These are phyloP conservation scores for Platalea minor DNA, from an alignment of 2,797 vertebrate species.

Conservation along the genomic window DNA sequence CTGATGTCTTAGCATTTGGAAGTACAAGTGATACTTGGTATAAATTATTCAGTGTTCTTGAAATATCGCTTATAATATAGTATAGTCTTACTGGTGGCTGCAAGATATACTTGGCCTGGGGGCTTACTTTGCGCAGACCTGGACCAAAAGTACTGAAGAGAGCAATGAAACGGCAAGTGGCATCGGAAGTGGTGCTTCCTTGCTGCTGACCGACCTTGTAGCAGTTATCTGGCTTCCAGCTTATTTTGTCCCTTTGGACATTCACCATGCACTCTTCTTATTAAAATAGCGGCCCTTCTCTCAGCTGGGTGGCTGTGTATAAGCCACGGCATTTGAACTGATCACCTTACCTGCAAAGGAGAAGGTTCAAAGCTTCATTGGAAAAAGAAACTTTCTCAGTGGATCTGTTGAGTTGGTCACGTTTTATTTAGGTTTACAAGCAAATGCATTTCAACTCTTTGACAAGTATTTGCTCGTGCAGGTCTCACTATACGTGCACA, in stretches of 20 bases:
- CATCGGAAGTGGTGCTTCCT: neutral
- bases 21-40: conserved; percentile 53
- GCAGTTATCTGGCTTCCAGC: neutral
- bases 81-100: neutral
- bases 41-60: conserved; percentile 66
- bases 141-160: neutral
- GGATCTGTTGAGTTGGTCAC: neutral
- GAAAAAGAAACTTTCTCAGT: neutral
- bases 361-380: neutral
- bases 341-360: neutral
- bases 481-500: neutral
- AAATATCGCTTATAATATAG: conserved; percentile 48
- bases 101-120: neutral
- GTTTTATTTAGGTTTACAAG: neutral
- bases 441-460: neutral
- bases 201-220: neutral
- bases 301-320: neutral
- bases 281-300: neutral
- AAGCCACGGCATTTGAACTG: neutral
- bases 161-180: neutral
- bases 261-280: neutral
- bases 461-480: neutral
- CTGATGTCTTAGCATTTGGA: conserved; percentile 58
- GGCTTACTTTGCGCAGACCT: neutral
- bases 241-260: neutral